Evolutionary conservation across 1,140 invertebrate species (phyloP).

Genomic region (Heterodera carotae): DNA sequence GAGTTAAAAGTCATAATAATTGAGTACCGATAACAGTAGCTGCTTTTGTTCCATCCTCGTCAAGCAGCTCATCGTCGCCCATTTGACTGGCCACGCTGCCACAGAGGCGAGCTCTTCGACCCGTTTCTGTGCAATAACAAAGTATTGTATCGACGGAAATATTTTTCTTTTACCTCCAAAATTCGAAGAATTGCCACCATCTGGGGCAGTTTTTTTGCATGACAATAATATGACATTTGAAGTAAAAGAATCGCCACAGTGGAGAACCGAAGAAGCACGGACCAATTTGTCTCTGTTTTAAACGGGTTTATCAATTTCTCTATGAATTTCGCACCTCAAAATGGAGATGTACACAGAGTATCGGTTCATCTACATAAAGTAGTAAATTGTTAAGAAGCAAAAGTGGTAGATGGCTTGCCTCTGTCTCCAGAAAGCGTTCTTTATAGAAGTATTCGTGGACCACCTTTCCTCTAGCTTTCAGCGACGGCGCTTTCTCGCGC

Average conservation of each 20-base stretch:
- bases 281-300: background rate
- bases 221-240: background rate
- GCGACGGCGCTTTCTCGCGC: slow-evolving; percentile 49
- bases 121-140: background rate
- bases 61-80: background rate
- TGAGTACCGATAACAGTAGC: background rate
- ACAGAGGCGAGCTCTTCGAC: background rate
- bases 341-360: slow-evolving; percentile 44
- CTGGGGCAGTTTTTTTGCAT: background rate
- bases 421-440: slow-evolving; percentile 57
- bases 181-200: too few relatives aligned
- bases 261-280: background rate
- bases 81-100: background rate
- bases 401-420: slow-evolving; percentile 34
- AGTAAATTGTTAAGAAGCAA: background rate
- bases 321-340: background rate
- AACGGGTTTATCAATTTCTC: background rate
- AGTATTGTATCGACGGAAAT: too few relatives aligned
- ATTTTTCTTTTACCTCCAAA: too few relatives aligned
- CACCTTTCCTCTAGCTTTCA: slow-evolving; percentile 55
- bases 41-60: background rate
- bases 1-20: too few relatives aligned
- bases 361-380: slow-evolving; percentile 27
- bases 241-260: background rate
- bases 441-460: slow-evolving; percentile 62